phyloP scores from a whole-genome alignment of 2,797 vertebrate genomes.

The Myripristis murdjan region DNA sequence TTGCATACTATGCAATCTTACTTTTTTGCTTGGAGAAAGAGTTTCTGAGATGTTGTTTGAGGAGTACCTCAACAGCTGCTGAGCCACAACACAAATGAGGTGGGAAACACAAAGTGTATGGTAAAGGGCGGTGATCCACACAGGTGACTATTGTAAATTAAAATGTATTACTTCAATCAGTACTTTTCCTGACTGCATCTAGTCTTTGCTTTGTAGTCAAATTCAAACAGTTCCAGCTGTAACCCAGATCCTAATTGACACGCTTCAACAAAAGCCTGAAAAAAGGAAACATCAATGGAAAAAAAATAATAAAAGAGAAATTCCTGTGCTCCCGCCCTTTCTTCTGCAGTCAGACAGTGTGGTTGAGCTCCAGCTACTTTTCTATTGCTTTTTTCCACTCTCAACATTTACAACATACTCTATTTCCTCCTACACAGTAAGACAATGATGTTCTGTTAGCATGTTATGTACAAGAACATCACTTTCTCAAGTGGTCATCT shows the following conservation, averaged over 20 bases:
- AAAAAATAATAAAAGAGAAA: neutral
- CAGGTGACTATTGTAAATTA: slow-evolving; percentile 44
- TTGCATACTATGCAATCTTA: slow-evolving; percentile 58
- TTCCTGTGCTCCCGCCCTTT: neutral
- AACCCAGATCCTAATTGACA: slow-evolving; percentile 41
- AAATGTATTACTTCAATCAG: slow-evolving; percentile 24
- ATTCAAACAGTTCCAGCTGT: slow-evolving; percentile 11
- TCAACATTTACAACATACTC: slow-evolving; percentile 39
- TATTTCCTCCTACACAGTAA: slow-evolving; percentile 64
- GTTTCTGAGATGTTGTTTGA: slow-evolving; percentile 41
- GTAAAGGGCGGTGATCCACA: slow-evolving; percentile 27
- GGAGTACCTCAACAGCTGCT: slow-evolving; percentile 38
- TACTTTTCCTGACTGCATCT: neutral
- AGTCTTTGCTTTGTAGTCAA: slow-evolving; percentile 29
- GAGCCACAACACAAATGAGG: slow-evolving; percentile 45
- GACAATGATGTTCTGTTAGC: slow-evolving; percentile 56
- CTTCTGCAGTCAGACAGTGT: slow-evolving; percentile 1
- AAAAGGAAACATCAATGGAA: slow-evolving; percentile 14
- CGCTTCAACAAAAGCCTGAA: slow-evolving; percentile 27
- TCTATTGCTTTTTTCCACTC: slow-evolving; percentile 33
- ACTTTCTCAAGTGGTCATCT: slow-evolving; percentile 67
- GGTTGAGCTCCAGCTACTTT: slow-evolving; percentile 15
- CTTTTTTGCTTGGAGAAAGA: slow-evolving; percentile 46
- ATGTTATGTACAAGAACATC: slow-evolving; percentile 48
- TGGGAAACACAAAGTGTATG: slow-evolving; percentile 33